Conservation (phyloP, 1,140 invertebrate species). For the Hylaeus volcanicus region DNA sequence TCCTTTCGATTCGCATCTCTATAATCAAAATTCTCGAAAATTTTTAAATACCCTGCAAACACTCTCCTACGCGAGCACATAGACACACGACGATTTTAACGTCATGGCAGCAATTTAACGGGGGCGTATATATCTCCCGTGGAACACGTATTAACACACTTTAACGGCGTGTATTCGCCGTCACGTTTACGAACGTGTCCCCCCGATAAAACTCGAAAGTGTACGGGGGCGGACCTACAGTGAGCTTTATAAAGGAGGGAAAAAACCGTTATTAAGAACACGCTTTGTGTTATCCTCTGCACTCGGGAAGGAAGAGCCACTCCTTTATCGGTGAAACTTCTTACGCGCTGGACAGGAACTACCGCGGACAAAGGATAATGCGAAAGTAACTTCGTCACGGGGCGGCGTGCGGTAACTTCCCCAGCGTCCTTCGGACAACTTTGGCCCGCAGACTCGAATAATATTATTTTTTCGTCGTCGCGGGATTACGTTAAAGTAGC, state of each 20-base stretch:
- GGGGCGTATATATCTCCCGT: not conserved
- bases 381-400: constrained; percentile 65
- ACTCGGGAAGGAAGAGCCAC: constrained; percentile 38
- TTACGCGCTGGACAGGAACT: constrained; percentile 55
- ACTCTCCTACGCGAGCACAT: too few species aligned
- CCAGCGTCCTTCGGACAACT: constrained; percentile 58
- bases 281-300: constrained; percentile 43
- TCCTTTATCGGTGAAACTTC: constrained; percentile 62
- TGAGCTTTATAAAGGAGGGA: constrained; percentile 25
- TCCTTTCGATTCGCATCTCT: too few species aligned
- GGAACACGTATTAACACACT: constrained; percentile 15
- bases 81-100: not conserved
- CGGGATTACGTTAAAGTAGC: constrained; percentile 57
- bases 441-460: constrained; percentile 56
- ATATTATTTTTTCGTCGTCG: constrained; percentile 64
- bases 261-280: constrained; percentile 39
- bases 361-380: constrained; percentile 62
- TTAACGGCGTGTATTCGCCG: not conserved
- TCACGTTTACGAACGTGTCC: constrained; percentile 12
- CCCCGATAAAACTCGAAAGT: constrained; percentile 37
- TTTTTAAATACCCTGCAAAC: too few species aligned
- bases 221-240: not conserved
- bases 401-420: constrained; percentile 62
- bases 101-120: not conserved
- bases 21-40: too few species aligned